Conservation (phyloP, 2,113 vertebrate genomes). For the Nothoprocta perdicaria region DNA sequence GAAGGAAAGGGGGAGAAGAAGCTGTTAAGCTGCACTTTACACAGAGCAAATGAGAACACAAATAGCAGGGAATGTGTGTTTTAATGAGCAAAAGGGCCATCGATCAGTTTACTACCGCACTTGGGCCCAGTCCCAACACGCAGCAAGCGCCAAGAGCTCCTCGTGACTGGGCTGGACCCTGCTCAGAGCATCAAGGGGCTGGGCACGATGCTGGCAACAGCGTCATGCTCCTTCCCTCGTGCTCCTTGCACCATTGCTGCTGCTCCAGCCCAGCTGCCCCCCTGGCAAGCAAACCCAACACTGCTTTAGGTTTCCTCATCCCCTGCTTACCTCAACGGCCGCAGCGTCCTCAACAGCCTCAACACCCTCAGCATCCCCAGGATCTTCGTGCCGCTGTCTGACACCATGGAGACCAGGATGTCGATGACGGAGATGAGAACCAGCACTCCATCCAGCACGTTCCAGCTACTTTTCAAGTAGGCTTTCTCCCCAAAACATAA, state of each 20-base stretch:
- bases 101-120: conserved; percentile 41
- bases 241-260: not conserved
- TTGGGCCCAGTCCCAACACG: not conserved
- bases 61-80: conserved; percentile 58
- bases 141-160: not conserved
- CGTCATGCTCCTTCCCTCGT: accelerated
- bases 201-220: not conserved
- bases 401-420: conserved; percentile 94
- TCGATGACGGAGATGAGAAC: conserved; percentile 96
- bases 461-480: conserved; percentile 97
- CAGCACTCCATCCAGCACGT: conserved; percentile 93
- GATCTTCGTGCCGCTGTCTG: conserved; percentile 94
- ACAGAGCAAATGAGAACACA: conserved; percentile 52
- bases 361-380: conserved; percentile 95
- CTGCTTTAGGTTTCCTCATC: not conserved
- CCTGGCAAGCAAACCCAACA: not conserved
- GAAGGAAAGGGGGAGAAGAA: conserved; percentile 48
- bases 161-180: accelerated
- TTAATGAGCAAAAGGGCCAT: conserved; percentile 56
- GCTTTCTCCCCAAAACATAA: conserved; percentile 92
- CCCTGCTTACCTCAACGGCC: conserved; percentile 87
- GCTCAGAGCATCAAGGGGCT: not conserved
- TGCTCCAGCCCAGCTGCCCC: not conserved
- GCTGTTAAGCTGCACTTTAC: conserved; percentile 61
- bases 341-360: conserved; percentile 91